Base-by-base conservation (phyloP, 2,797 vertebrate species). In the Helicolenus hilgendorfi region DNA sequence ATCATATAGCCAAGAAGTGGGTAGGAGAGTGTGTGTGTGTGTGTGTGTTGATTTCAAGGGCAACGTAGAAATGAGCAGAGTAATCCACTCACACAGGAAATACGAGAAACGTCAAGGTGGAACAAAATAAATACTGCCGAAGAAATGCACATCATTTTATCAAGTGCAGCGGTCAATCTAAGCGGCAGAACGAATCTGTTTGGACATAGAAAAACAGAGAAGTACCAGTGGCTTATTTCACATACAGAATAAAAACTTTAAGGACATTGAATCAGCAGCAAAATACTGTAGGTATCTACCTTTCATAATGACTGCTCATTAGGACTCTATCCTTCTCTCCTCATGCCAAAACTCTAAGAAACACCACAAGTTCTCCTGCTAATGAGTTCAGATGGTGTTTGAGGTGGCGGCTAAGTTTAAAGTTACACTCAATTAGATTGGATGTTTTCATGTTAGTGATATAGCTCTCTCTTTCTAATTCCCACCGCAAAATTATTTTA, bases 1-100 rank as follows among this genome's bases (percentile, higher is more conserved):
- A 82, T 81, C 73, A 84, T 83, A 80, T 79, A 74, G 79, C 63
- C 64, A 77, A 77, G 73, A 84, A 75, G 72, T 74, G 70, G 33
- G n/a, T 69, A 75, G 20, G 78, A 59, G 59, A 11, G 31, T 59
- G n/a, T 11, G 7, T 53, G 63, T 67, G 71, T 70, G 15, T 10
- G 8, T 55, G 64, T 68, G 70, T 60, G 65, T 79, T 90, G 72
- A 59, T 72, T 93, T 92, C 82, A 92, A 93, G 92, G 91, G 77
- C 86, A 85, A 56, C 56, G 18, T 65, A 27, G 27, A 86, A 73
- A 62, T 35, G 58, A 83, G 73, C 67, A 70, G 18, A 56, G n/a
- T 45, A 71, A 68, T 77, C 69, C 38, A 58, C 22, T 45, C 13
- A 31, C 2, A 20, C n/a, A n/a, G 11, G 55, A 49, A 80, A 78